Evolutionary conservation across 2,888 invertebrate genomes (phyloP), one percentile per base, ranked within the genome.

Genomic region (Polylopha cassiicola): DNA sequence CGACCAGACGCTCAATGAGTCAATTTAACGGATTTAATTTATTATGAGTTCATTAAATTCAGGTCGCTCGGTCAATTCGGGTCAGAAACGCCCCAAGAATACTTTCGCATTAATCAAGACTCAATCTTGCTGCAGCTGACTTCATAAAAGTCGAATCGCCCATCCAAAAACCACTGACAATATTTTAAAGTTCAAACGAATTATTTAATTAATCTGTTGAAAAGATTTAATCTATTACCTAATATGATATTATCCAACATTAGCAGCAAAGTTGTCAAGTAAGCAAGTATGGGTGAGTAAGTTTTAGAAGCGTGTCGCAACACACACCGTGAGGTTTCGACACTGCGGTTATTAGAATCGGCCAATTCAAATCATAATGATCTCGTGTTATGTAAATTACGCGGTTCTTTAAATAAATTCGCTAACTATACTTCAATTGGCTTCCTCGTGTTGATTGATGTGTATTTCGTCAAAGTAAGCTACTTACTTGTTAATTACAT

Each of bases 21-120:
- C 80, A 79, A 82, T 80, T 82, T 74, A 78, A 74, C 77, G 79
- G 72, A 70, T 74, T 77, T 73, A 81, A 81, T 80, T 74, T 65
- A 73, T 80, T 78, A 68, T 48, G 74, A 67, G 76, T 73, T 73
- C 78, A 65, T 63, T 53, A 68, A 75, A 81, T 76, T 74, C 63
- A 64, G 80, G 77, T 79, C 76, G 72, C 65, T 65, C 64, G 58
- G 62, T 57, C 61, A 51, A 67, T 71, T 65, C 60, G 60, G 68
- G 65, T 58, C 65, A 48, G 65, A 61, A 51, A 51, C 50, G 50
- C 13, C 14, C 24, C 8, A 10, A 29, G 29, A 20, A 27, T 8
- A 2, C 29, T 9, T 23, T 8, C 14, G 10, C 14, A 4, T 8
- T 11, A 29, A 34, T 23, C 23, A 29, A 11, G 23, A 24, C 24